Evolutionary conservation across 1,140 invertebrate genomes (phyloP).

Genomic region (Drosophila auraria): DNA sequence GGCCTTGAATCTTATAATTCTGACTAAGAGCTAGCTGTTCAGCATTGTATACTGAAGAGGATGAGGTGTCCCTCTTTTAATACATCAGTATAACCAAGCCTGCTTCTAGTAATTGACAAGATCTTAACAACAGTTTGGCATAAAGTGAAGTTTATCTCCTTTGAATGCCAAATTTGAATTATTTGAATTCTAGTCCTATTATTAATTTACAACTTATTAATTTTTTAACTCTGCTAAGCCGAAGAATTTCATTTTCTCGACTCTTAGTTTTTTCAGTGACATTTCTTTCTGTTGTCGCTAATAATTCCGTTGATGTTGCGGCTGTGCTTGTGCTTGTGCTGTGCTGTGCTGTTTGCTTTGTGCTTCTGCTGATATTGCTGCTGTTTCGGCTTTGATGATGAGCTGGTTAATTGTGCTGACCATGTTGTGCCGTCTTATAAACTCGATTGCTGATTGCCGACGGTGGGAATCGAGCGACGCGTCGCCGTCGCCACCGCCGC

Average conservation of each 20-base stretch:
- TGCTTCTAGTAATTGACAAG: too few species aligned
- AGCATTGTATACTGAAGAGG: too few species aligned
- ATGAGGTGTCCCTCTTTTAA: too few species aligned
- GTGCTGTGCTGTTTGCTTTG: not conserved
- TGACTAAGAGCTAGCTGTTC: too few species aligned
- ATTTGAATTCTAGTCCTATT: too few species aligned
- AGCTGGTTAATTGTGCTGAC: slow-evolving; percentile 66
- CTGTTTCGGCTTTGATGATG: slow-evolving; percentile 38
- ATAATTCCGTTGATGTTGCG: slow-evolving; percentile 29
- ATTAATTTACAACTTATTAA: too few species aligned
- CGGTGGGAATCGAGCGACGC: slow-evolving; percentile 49
- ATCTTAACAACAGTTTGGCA: too few species aligned
- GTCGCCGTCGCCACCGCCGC: slow-evolving; percentile 12
- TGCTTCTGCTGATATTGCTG: slow-evolving; percentile 14
- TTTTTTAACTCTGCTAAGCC: too few species aligned
- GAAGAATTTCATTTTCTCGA: not conserved
- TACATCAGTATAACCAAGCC: too few species aligned
- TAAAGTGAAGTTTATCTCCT: too few species aligned
- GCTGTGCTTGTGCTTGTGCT: slow-evolving; percentile 8
- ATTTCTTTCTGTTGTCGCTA: slow-evolving; percentile 6
- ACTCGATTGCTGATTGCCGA: slow-evolving; percentile 76
- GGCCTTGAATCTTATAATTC: too few species aligned
- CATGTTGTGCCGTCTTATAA: slow-evolving; percentile 65
- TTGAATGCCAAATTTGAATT: too few species aligned
- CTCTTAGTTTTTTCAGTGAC: not conserved